phyloP scores from a whole-genome alignment of 2,113 vertebrate species.

The Corythoichthys intestinalis region DNA sequence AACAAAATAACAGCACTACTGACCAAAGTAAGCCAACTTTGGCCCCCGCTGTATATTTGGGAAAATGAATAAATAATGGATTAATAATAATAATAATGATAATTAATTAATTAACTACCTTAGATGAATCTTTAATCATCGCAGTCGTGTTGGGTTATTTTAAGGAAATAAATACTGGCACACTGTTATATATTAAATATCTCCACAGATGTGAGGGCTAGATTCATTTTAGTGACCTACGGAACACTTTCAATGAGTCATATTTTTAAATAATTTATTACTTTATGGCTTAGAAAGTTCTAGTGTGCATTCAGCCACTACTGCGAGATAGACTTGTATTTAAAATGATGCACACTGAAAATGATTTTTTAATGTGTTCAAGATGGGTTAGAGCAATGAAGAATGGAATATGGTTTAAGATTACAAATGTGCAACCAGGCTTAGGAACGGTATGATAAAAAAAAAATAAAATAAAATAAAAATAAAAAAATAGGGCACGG shows the following conservation, averaged over 20 bases:
- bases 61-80: no score
- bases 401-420: conserved; percentile 14
- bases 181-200: no score
- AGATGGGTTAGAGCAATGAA: neutral
- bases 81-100: no score
- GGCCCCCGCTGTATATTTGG: no score
- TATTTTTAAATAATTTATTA: neutral
- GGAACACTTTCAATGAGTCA: neutral
- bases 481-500: neutral
- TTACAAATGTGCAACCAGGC: conserved; percentile 19
- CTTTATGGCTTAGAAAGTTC: neutral
- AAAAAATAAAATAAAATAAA: neutral
- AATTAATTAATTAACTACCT: no score
- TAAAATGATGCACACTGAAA: neutral
- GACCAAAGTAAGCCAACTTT: no score
- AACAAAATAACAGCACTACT: no score
- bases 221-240: neutral
- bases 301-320: neutral
- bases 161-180: no score
- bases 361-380: neutral
- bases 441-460: conserved; percentile 2
- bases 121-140: no score
- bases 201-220: neutral
- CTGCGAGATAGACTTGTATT: neutral
- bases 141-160: no score